Evolutionary conservation across 2,113 vertebrate genomes (phyloP), one percentile per base, ranked within the genome.

Genomic region (Sigmodon hispidus): DNA sequence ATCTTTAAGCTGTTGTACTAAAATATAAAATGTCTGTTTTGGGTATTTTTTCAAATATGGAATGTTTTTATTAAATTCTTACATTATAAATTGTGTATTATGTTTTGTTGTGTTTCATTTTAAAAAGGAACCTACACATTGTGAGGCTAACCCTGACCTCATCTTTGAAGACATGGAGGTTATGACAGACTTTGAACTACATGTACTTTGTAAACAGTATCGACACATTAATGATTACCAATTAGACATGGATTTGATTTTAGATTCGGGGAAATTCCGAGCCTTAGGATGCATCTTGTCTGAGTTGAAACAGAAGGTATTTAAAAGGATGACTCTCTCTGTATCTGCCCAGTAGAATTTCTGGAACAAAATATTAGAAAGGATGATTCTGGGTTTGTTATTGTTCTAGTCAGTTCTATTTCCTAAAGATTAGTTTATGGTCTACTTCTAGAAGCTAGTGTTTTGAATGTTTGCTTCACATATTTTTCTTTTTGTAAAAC

Each of bases 111-210:
- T 97, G 48, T 96, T 97, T 96, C 94, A 21, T 94, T 84, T 81
- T 90, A 31, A 90, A 94, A 93, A 99, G 99, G 99, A 99, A 94
- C 99, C 99, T 70, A 99, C 99, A 31, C 99, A 99, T 98, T 97
- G 98, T 96, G 99, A 99, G 93, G 99, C 99, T 16, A 98, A 99
- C 45, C 98, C 99, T 67, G 99, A 98, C 94, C 98, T 99, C 87
- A 99, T 99, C 97, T 99, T 99, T 95, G 99, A 99, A 98, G 99
- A 99, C 97, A 99, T 99, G 99, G 99, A 99, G 94, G 99, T 99
- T 90, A 99, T 99, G 99, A 99, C 99, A 79, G 99, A 99, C 98
- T 99, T 99, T 98, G 99, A 99, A 96, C 98, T 99, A 83, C 99
- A 99, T 96, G 97, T 98, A 73, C 98, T 99, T 93, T 99, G 99